A percentile compares a stretch with the other conserved stretches of the same genome.
These are phyloP conservation scores for Andrena dorsata DNA, from an alignment of 2,888 invertebrate species.

Conservation along the genomic window DNA sequence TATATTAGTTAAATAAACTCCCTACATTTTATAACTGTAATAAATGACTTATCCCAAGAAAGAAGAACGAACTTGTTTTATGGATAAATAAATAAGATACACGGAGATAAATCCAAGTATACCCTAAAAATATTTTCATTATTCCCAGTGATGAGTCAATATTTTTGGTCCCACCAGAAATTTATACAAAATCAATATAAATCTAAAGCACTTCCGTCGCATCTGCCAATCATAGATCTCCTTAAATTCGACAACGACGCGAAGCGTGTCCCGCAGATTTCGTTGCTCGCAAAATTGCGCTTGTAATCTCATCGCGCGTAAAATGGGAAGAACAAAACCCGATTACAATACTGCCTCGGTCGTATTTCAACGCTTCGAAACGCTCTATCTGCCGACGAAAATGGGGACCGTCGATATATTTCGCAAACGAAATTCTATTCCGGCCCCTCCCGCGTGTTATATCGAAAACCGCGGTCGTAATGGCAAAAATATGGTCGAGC, in stretches of 20 bases:
- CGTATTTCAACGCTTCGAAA: slow-evolving; percentile 49
- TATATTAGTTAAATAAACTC: no score
- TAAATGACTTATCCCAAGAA: no score
- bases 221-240: slow-evolving; percentile 20
- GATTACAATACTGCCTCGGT: slow-evolving; percentile 48
- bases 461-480: slow-evolving; percentile 6
- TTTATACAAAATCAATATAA: not conserved
- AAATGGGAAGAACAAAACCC: slow-evolving; percentile 50
- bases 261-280: slow-evolving; percentile 41
- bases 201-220: not conserved
- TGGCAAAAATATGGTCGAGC: slow-evolving; percentile 22
- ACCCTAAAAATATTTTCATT: no score
- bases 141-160: no score
- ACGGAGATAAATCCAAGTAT: no score
- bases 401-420: slow-evolving; percentile 49
- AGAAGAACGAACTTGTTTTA: no score
- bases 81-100: no score
- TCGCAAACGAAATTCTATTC: slow-evolving; percentile 49
- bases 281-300: slow-evolving; percentile 32
- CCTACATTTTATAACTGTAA: no score
- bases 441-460: not conserved
- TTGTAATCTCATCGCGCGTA: slow-evolving; percentile 55
- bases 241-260: slow-evolving; percentile 34
- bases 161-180: not conserved
- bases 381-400: slow-evolving; percentile 33